Conservation (phyloP, 2,888 invertebrate genomes). For the Clivina fossor region DNA sequence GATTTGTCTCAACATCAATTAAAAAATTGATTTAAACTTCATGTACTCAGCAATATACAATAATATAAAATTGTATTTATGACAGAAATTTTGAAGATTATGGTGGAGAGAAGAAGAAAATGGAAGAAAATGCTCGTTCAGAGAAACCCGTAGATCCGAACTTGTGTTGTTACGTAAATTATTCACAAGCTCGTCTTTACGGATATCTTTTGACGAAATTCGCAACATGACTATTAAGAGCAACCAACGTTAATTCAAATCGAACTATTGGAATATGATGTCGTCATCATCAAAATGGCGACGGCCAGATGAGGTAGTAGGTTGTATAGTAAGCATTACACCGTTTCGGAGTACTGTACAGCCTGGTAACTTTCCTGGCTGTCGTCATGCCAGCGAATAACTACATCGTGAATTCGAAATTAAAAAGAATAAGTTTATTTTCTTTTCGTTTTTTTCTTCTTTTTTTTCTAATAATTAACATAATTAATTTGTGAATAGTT, state of each 20-base stretch:
- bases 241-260: too few species aligned
- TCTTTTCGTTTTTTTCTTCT: not conserved
- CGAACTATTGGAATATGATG: constrained; percentile 23
- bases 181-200: constrained; percentile 73
- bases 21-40: too few species aligned
- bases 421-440: not conserved
- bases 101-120: too few species aligned
- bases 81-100: too few species aligned
- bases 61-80: too few species aligned
- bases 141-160: constrained; percentile 93
- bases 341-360: constrained; percentile 90
- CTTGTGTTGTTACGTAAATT: constrained; percentile 72
- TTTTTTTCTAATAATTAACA: not conserved
- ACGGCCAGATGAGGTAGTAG: constrained; percentile 92
- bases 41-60: too few species aligned
- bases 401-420: not conserved
- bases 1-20: too few species aligned
- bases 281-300: constrained; percentile 50
- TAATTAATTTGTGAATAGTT: not conserved
- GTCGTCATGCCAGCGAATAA: constrained; percentile 48
- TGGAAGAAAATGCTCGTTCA: constrained; percentile 13
- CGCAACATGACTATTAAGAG: constrained; percentile 23
- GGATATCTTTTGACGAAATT: constrained; percentile 62
- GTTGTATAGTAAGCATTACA: constrained; percentile 98
- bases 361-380: constrained; percentile 94